A percentile compares a stretch with the other conserved stretches of the same genome.
Evolutionary conservation across 2,888 invertebrate species (phyloP).

Genomic region (Dorcus hopei): DNA sequence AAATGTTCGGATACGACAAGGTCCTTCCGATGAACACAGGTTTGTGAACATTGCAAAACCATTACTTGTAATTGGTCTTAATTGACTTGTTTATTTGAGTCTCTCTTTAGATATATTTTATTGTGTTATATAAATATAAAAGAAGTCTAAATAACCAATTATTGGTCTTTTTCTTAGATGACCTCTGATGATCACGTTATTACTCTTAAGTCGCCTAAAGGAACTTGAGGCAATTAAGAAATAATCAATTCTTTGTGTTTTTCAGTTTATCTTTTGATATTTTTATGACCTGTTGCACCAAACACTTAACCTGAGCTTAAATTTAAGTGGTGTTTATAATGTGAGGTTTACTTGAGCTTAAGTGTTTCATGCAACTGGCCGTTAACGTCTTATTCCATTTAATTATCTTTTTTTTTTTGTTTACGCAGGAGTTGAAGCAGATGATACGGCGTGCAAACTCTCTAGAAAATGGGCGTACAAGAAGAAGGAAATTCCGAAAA

Average conservation of each 20-base stretch:
- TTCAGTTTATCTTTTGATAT: too few species aligned
- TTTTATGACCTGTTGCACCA: too few species aligned
- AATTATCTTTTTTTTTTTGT: background rate
- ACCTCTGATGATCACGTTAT: too few species aligned
- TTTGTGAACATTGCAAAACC: conserved; percentile 26
- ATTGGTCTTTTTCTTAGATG: too few species aligned
- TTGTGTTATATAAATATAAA: too few species aligned
- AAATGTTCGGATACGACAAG: conserved; percentile 71
- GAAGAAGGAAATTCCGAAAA: conserved; percentile 66
- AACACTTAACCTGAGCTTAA: too few species aligned
- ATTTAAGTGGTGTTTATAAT: too few species aligned
- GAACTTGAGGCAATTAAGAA: too few species aligned
- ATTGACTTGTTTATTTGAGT: background rate
- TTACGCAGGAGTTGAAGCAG: conserved; percentile 69
- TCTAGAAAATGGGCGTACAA: conserved; percentile 80
- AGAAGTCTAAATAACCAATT: too few species aligned
- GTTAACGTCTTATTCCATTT: background rate
- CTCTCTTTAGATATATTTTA: background rate
- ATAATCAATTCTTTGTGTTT: background rate
- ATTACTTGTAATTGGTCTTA: background rate
- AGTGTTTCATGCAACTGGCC: too few species aligned
- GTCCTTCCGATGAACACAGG: conserved; percentile 82
- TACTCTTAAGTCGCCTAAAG: too few species aligned
- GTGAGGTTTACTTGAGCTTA: too few species aligned
- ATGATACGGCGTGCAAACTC: conserved; percentile 75